phyloP scores from a whole-genome alignment of 2,888 invertebrate genomes.

The Marasmarcha lunaedactyla region DNA sequence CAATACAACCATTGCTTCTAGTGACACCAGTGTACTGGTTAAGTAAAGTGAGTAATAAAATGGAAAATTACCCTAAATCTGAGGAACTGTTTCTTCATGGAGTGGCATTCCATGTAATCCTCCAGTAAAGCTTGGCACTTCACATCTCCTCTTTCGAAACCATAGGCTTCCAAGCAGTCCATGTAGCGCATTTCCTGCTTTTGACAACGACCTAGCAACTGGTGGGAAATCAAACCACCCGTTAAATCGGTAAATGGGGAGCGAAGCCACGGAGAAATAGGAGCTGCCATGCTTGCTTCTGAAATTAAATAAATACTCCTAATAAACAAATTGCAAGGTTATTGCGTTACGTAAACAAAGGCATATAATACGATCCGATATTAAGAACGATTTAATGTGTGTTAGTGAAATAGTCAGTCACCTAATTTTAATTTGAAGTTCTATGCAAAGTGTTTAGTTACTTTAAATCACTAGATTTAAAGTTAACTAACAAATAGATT shows the following conservation, averaged over 20 bases:
- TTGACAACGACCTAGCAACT: slow-evolving; percentile 74
- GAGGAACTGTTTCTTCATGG: slow-evolving; percentile 67
- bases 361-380: too few species aligned
- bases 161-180: slow-evolving; percentile 87
- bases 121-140: slow-evolving; percentile 74
- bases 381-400: too few species aligned
- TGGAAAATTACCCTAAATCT: slow-evolving; percentile 63
- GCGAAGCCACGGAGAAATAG: slow-evolving; percentile 74
- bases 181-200: slow-evolving; percentile 77
- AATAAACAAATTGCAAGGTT: slow-evolving; percentile 15
- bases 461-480: too few species aligned
- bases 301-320: slow-evolving; percentile 7
- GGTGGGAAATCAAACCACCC: slow-evolving; percentile 73
- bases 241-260: slow-evolving; percentile 80
- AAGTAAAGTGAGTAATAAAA: too few species aligned
- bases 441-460: too few species aligned
- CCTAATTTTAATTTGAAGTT: too few species aligned
- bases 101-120: slow-evolving; percentile 80
- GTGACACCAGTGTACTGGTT: too few species aligned
- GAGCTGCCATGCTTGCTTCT: slow-evolving; percentile 67
- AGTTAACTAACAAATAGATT: too few species aligned
- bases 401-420: too few species aligned
- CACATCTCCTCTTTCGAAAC: slow-evolving; percentile 71
- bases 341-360: slow-evolving; percentile 47
- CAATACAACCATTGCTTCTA: too few species aligned